Base-by-base conservation (phyloP, 2,113 vertebrate species). In the Ailuropoda melanoleuca region DNA sequence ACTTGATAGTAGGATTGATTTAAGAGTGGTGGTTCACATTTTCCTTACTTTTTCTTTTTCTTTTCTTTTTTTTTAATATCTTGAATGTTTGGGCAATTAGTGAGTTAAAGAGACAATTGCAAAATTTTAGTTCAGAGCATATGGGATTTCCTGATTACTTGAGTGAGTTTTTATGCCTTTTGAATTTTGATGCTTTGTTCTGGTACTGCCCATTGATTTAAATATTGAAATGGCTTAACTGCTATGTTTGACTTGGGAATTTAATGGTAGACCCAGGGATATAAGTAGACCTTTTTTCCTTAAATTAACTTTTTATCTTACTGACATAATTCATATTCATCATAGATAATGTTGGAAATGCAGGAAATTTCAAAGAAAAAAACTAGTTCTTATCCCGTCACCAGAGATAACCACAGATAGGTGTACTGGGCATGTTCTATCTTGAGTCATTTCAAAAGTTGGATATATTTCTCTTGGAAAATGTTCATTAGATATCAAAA, bases 1-100 rank as follows among this genome's bases (percentile, higher is more conserved):
- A 95, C 95, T 97, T 96, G 96, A 97, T 90, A 92, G 93, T 70
- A 82, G 80, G 83, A 78, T 97, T 97, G 95, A 97, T 95, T 93
- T 96, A 97, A 58, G 83, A 96, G 43, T 88, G 56, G 23, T 62
- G 70, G 86, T 53, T 96, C 87, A 68, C 84, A 74, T 96, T 97
- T 92, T 84, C 86, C 89, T 97, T 92, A 31, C 37, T 86, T 80
- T 97, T 75, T 66, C 62, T 48, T 75, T 39, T 74, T 64, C 31
- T 29, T 64, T 64, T 93, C 39, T 62, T 90, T 83, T 97, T 92
- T 82, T 85, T 55, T 81, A n/a, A 80, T 43, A 39, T 95, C 68
- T 92, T 88, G 53, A 83, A 84, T 96, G 84, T 96, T 96, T 96
- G 70, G 68, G 46, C 56, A 97, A 94, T 97, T 97, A 96, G 96